phyloP scores from a whole-genome alignment of 2,113 vertebrate species.

The Suricata suricatta region DNA sequence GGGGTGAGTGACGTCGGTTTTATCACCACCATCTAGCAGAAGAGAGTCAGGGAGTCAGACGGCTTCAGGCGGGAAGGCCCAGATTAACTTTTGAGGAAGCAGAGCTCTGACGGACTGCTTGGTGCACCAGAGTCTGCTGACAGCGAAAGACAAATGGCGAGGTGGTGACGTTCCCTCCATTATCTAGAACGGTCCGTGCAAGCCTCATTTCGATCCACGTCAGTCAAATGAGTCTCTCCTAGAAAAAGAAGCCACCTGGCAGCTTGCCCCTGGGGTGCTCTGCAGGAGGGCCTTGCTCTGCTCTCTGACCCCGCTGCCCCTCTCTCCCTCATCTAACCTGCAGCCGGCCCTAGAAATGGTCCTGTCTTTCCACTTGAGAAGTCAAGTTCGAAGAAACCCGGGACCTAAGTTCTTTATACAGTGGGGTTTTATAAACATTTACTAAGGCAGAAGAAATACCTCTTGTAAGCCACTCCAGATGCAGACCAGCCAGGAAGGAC shows the following conservation, averaged over 20 bases:
- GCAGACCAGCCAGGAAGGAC: background rate
- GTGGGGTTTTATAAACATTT: background rate
- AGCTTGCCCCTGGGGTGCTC: background rate
- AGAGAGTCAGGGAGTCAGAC: background rate
- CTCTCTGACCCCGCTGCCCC: rapidly evolving
- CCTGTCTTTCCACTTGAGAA: background rate
- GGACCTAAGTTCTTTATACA: background rate
- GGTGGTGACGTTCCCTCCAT: background rate
- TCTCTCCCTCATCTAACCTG: background rate
- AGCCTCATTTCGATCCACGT: background rate
- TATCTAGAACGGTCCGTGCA: background rate
- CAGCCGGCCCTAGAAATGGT: background rate
- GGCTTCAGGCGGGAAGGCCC: background rate
- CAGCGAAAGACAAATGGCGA: background rate
- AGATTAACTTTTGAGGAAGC: background rate
- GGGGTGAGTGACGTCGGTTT: background rate
- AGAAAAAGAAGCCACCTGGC: background rate
- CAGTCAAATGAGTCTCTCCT: background rate
- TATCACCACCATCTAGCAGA: background rate
- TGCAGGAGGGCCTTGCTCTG: background rate
- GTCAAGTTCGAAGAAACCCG: background rate
- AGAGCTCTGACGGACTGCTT: background rate
- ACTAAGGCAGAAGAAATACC: background rate
- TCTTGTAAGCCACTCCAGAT: background rate
- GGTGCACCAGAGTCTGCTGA: background rate